phyloP scores from a whole-genome alignment of 2,797 vertebrate genomes.

The Oceanodroma leucorhoa region DNA sequence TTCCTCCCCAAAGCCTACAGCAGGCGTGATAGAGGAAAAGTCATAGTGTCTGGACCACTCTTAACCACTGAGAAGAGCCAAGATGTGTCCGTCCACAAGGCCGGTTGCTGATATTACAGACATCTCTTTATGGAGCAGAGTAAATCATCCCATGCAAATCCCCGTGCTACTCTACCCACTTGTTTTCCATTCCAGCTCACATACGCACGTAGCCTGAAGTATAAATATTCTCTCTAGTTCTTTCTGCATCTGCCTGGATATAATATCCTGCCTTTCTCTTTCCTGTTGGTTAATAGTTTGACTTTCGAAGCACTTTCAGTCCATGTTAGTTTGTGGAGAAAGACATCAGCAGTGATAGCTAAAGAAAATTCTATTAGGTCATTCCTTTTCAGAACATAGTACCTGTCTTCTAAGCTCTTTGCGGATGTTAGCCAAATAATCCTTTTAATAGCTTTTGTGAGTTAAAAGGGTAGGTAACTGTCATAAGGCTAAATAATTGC shows the following conservation, averaged over 20 bases:
- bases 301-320: not conserved
- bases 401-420: constrained; percentile 48
- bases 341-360: constrained; percentile 29
- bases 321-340: not conserved
- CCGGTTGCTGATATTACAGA: not conserved
- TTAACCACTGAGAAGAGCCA: not conserved
- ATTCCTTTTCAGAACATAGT: constrained; percentile 26
- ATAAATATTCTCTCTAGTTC: not conserved
- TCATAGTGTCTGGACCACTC: fast-evolving
- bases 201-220: fast-evolving
- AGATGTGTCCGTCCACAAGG: not conserved
- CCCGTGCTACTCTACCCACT: not conserved
- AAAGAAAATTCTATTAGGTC: constrained; percentile 54
- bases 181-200: not conserved
- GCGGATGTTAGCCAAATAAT: constrained; percentile 65
- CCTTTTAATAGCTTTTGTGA: constrained; percentile 60
- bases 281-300: not conserved
- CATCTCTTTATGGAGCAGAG: not conserved
- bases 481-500: constrained; percentile 65
- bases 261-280: not conserved
- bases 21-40: not conserved
- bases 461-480: constrained; percentile 62
- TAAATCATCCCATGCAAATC: fast-evolving
- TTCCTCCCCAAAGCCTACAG: not conserved
- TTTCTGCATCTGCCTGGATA: not conserved